Evolutionary conservation across 2,888 invertebrate species (phyloP).

Genomic region (Kuschelorhynchus macadamiae): DNA sequence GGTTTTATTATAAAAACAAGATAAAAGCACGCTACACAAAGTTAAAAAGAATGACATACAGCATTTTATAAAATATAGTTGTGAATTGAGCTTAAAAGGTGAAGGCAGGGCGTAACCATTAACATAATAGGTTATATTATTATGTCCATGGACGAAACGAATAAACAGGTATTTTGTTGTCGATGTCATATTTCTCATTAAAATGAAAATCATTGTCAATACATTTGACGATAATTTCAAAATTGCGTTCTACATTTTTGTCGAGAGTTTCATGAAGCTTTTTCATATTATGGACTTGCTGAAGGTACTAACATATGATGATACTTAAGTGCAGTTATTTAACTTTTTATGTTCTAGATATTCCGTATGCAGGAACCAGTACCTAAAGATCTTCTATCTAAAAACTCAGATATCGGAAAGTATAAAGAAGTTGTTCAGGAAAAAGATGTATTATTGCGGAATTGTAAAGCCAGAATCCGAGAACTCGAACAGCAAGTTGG

Average conservation of each 20-base stretch:
- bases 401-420: conserved; percentile 52
- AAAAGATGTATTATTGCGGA: conserved; percentile 55
- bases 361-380: conserved; percentile 59
- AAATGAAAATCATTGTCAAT: conserved; percentile 19
- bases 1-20: too few relatives aligned
- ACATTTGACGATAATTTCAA: conserved; percentile 36
- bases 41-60: background rate
- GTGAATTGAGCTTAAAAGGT: conserved; percentile 36
- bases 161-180: too few relatives aligned
- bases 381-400: conserved; percentile 53
- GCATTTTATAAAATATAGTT: conserved; percentile 15
- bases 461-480: conserved; percentile 52
- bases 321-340: background rate
- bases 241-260: conserved; percentile 28
- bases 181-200: conserved; percentile 29
- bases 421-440: conserved; percentile 56
- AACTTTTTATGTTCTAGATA: conserved; percentile 51
- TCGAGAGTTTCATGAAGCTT: conserved; percentile 14
- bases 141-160: too few relatives aligned
- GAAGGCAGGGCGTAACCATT: too few relatives aligned
- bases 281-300: conserved; percentile 34
- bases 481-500: conserved; percentile 52
- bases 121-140: too few relatives aligned
- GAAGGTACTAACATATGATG: conserved; percentile 29
- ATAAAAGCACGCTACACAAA: too few relatives aligned